Base-by-base conservation (phyloP, 2,113 vertebrate genomes). In the Phocoena sinus region DNA sequence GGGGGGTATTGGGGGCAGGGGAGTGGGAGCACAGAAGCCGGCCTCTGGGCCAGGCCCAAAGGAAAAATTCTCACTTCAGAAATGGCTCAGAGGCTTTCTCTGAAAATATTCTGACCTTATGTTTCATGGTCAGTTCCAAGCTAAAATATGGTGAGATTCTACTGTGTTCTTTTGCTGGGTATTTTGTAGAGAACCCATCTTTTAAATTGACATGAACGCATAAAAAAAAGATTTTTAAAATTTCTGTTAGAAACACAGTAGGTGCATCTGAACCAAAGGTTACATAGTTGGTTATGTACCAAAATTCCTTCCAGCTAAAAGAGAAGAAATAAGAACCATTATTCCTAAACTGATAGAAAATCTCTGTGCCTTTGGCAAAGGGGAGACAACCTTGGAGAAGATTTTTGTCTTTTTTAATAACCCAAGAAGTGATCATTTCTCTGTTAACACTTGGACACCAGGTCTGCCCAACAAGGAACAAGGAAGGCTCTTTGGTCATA, bases 261-360 rank as follows among this genome's bases (percentile, higher is more conserved):
- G 31, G 60, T 94, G 31, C 41, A 86, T 94, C 38, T 80, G 31
- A 71, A 93, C 44, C 80, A 93, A 87, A 97, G 85, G 67, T 96
- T 86, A 53, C 77, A 95, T 93, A 97, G 36, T 95, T 95, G 82
- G 63, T 89, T 86, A n/a, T 36, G 11, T 20, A 67, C 74, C 94
- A 94, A 60, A 83, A 94, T 91, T 73, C 76, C 82, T 98, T 90
- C 58, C 47, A 90, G 44, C 82, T 50, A 76, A 95, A 62, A 80
- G 21, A 70, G 36, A 92, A 96, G 80, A 44, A 95, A 47, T 47
- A 90, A 36, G 21, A 89, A 70, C 41, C 12, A 26, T 58, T 50
- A 28, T 86, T 92, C 25, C 31, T 67, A 82, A 86, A 83, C 31
- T 14, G 13, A 91, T 25, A 92, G 50, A 89, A 87, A 93, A 53